Evolutionary conservation across 2,797 vertebrate genomes (phyloP).

Genomic region (Meda fulgida): DNA sequence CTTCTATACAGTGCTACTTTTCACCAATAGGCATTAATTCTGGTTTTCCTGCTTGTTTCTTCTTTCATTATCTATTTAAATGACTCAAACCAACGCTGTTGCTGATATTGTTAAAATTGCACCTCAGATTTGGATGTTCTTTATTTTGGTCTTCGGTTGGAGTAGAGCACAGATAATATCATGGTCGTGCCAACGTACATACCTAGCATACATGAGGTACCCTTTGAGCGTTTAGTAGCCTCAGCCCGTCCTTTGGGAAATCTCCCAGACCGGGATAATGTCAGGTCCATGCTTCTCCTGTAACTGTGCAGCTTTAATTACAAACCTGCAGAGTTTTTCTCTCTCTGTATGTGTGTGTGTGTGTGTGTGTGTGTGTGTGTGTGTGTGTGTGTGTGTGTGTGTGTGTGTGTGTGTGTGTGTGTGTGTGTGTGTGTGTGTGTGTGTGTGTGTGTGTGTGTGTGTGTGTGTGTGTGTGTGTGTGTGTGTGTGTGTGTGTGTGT

Average conservation of each 20-base stretch:
- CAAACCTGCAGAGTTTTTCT: slow-evolving; percentile 1
- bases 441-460: not conserved
- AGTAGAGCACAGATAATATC: not conserved
- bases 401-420: not conserved
- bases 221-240: slow-evolving; percentile 6
- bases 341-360: too few species aligned
- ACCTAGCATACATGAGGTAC: not conserved
- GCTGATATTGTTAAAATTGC: not conserved
- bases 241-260: slow-evolving; percentile 18
- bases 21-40: not conserved
- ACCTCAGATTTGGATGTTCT: not conserved
- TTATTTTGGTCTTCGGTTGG: not conserved
- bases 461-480: too few species aligned
- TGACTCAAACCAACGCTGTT: not conserved
- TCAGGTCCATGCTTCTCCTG: slow-evolving; percentile 19
- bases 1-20: not conserved
- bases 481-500: not conserved
- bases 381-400: not conserved
- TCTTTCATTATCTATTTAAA: not conserved
- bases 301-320: slow-evolving; percentile 46
- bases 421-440: not conserved
- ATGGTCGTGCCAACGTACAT: not conserved
- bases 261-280: slow-evolving; percentile 29
- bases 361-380: not conserved
- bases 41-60: not conserved